Percentiles rank a stretch among this genome's conserved stretches.
phyloP scores from a whole-genome alignment of 2,797 vertebrate species.

The Crenuchus spilurus region DNA sequence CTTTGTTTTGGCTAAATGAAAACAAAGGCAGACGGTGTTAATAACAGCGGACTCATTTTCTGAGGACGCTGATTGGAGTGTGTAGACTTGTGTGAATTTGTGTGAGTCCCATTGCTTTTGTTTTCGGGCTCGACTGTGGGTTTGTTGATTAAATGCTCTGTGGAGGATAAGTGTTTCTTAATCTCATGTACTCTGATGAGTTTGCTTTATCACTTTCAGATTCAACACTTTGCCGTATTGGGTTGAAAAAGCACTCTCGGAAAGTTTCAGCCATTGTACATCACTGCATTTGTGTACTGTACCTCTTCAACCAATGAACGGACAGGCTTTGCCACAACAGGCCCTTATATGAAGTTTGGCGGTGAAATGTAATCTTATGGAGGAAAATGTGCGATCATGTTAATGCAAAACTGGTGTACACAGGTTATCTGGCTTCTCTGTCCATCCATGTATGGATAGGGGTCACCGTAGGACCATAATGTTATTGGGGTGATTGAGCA shows the following conservation, averaged over 20 bases:
- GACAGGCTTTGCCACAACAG: background rate
- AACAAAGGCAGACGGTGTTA: background rate
- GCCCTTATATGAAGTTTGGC: background rate
- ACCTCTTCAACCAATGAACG: constrained; percentile 2
- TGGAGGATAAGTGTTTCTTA: constrained; percentile 15
- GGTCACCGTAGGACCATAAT: background rate
- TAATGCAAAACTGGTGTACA: background rate
- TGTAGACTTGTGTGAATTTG: background rate
- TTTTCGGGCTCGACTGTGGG: background rate
- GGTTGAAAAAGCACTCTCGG: background rate
- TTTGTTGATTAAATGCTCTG: constrained; percentile 17
- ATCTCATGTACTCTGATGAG: constrained; percentile 23
- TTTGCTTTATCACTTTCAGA: constrained; percentile 12
- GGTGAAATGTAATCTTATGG: no score
- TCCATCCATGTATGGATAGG: background rate
- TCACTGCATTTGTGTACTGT: no score
- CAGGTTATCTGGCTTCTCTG: no score
- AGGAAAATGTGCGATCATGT: background rate
- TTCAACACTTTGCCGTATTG: background rate
- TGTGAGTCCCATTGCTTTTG: constrained; percentile 19
- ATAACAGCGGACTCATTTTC: background rate
- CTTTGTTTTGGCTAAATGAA: constrained; percentile 9
- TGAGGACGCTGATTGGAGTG: background rate
- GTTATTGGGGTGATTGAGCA: background rate
- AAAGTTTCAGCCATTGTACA: background rate